phyloP scores from a whole-genome alignment of 2,113 vertebrate species.

The Genyomyrus donnyi region DNA sequence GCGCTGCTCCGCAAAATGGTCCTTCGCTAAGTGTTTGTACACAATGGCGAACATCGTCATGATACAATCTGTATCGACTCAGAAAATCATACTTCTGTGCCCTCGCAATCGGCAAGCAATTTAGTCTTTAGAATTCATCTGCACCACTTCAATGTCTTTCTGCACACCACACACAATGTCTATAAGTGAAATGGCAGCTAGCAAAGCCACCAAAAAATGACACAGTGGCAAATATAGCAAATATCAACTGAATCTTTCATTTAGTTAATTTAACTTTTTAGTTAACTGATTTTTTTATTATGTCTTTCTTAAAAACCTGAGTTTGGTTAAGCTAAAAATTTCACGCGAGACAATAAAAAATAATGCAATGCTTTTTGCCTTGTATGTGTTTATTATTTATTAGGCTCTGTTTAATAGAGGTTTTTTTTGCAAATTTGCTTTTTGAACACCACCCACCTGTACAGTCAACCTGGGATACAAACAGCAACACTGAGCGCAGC shows the following conservation, averaged over 20 bases:
- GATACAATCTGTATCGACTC: not conserved
- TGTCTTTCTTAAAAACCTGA: not conserved
- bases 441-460: not conserved
- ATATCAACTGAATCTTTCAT: not conserved
- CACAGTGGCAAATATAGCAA: not conserved
- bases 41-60: not conserved
- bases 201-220: not conserved
- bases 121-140: not conserved
- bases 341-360: not conserved
- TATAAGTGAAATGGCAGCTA: not conserved
- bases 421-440: not conserved
- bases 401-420: not conserved
- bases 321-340: not conserved
- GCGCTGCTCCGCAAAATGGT: not conserved
- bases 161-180: not conserved
- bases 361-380: not conserved
- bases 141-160: not conserved
- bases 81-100: not conserved
- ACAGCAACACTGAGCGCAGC: not conserved
- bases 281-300: not conserved
- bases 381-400: not conserved
- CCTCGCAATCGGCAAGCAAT: not conserved
- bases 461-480: not conserved
- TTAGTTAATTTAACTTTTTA: not conserved
- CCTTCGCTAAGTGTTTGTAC: not conserved